Conservation (phyloP, 2,888 invertebrate genomes). For the Lithophane ornitopus region DNA sequence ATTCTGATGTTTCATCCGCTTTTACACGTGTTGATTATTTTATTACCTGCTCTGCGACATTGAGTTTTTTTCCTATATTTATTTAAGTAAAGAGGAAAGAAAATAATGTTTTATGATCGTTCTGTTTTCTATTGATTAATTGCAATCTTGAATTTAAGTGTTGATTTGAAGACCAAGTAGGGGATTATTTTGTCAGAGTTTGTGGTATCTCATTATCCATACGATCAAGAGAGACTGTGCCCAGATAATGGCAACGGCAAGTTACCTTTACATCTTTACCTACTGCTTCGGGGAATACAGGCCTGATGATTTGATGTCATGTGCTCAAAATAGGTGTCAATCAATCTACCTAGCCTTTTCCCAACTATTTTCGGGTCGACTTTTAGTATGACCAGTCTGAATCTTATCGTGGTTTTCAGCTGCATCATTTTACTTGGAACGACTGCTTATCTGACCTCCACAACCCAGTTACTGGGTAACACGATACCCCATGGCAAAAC, state of each 20-base stretch:
- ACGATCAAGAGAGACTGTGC: not conserved
- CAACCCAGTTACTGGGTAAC: not conserved
- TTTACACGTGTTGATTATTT: conserved; percentile 53
- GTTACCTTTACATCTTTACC: not conserved
- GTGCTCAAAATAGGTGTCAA: not conserved
- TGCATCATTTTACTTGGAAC: not conserved
- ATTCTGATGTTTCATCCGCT: conserved; percentile 65
- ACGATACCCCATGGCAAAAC: not conserved
- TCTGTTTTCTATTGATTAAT: not conserved
- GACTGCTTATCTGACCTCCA: not conserved
- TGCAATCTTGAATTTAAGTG: not conserved
- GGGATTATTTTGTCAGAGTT: not conserved
- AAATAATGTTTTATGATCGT: too few relatives aligned
- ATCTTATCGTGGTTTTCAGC: not conserved
- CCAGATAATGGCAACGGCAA: not conserved
- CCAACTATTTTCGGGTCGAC: not conserved
- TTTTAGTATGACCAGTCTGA: not conserved
- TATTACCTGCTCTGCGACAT: conserved; percentile 35
- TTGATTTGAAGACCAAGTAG: not conserved
- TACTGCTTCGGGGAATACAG: not conserved
- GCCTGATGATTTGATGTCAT: not conserved
- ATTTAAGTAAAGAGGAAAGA: not conserved
- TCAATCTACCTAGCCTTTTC: not conserved
- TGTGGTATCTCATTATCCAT: not conserved
- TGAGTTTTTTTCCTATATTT: conserved; percentile 6